A percentile compares a stretch with the other conserved stretches of the same genome.
phyloP scores from a whole-genome alignment of 1,140 invertebrate species.

The Homarus americanus region DNA sequence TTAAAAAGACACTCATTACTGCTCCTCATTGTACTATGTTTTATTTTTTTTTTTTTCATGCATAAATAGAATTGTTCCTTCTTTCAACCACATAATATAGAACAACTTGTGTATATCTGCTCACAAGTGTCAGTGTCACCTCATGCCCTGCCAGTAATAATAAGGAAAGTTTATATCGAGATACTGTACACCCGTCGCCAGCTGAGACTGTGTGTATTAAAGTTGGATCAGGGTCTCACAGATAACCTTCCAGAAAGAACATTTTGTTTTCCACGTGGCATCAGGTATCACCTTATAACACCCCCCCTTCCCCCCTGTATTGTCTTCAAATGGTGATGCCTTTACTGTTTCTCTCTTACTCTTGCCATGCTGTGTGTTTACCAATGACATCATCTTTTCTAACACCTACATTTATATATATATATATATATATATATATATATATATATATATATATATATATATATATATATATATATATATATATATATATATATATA shows the following conservation, averaged over 20 bases:
- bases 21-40: too few species aligned
- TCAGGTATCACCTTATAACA: too few species aligned
- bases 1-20: neutral
- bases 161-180: neutral
- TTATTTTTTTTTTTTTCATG: neutral
- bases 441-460: constrained; percentile 29
- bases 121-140: neutral
- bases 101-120: neutral
- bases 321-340: too few species aligned
- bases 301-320: too few species aligned
- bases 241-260: neutral
- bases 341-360: too few species aligned
- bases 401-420: too few species aligned
- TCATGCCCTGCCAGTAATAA: neutral
- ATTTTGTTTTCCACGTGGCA: neutral
- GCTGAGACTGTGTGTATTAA: too few species aligned
- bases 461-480: constrained; percentile 29
- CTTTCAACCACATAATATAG: neutral
- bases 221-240: neutral
- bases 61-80: neutral
- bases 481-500: constrained; percentile 29
- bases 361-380: too few species aligned
- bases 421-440: constrained; percentile 22
- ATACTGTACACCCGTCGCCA: neutral
- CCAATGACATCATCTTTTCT: too few species aligned